phyloP scores from a whole-genome alignment of 2,888 invertebrate species.

The Machimus rusticus region DNA sequence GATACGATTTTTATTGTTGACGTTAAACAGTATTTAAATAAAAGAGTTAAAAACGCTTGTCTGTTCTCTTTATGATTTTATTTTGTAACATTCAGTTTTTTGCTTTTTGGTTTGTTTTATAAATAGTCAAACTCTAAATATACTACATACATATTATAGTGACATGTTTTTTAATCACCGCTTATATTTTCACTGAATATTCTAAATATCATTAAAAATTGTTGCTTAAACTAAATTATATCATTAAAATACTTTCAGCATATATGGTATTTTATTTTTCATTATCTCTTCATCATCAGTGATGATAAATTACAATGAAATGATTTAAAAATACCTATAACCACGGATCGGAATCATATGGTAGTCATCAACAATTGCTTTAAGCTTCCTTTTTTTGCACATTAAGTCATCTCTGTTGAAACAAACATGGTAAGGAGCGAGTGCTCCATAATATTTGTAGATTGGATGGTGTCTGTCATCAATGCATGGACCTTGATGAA shows the following conservation, averaged over 20 bases:
- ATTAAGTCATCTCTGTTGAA: neutral
- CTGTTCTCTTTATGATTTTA: neutral
- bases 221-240: too few species aligned
- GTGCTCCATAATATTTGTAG: neutral
- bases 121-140: neutral
- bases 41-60: neutral
- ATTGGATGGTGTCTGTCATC: neutral
- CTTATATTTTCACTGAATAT: too few species aligned
- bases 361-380: neutral
- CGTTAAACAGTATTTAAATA: neutral
- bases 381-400: neutral
- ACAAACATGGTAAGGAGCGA: neutral
- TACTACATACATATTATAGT: too few species aligned
- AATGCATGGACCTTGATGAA: neutral
- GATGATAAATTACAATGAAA: too few species aligned
- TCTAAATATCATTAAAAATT: too few species aligned
- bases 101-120: neutral
- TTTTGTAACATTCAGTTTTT: neutral
- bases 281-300: neutral
- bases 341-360: too few species aligned
- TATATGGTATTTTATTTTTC: too few species aligned
- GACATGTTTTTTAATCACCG: too few species aligned
- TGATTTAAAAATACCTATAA: too few species aligned
- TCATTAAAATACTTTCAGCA: too few species aligned
- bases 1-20: neutral